Evolutionary conservation across 2,888 invertebrate genomes (phyloP).

Genomic region (Acleris holmiana): DNA sequence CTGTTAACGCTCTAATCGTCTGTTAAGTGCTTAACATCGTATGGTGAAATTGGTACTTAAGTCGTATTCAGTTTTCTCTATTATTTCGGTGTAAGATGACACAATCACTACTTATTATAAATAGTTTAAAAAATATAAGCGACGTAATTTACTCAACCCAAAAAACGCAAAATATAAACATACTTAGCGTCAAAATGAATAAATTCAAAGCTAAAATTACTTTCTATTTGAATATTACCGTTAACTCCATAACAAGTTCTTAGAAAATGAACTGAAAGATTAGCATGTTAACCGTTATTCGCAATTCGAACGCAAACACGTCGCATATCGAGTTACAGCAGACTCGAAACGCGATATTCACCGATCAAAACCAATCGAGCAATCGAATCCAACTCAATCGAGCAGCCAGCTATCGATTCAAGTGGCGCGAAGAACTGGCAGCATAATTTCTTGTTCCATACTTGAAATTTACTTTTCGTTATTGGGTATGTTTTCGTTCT

Average conservation of each 20-base stretch:
- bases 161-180: no score
- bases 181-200: no score
- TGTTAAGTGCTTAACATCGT: no score
- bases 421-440: conserved; percentile 39
- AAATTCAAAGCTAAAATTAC: not conserved
- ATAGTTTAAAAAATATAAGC: no score
- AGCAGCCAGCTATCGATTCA: conserved; percentile 55
- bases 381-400: conserved; percentile 64
- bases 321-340: conserved; percentile 60
- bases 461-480: conserved; percentile 24
- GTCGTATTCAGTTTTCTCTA: no score
- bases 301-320: conserved; percentile 61
- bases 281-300: conserved; percentile 51
- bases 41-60: no score
- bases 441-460: conserved; percentile 34
- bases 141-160: no score
- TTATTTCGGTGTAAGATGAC: no score
- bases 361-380: conserved; percentile 48
- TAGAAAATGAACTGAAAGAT: conserved; percentile 28
- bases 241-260: not conserved
- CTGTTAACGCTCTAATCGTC: no score
- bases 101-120: no score
- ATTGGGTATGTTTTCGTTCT: conserved; percentile 33
- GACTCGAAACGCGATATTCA: conserved; percentile 45
- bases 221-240: conserved; percentile 7